Conservation (phyloP, 1,140 invertebrate genomes). For the Druon quercuslanigerum region DNA sequence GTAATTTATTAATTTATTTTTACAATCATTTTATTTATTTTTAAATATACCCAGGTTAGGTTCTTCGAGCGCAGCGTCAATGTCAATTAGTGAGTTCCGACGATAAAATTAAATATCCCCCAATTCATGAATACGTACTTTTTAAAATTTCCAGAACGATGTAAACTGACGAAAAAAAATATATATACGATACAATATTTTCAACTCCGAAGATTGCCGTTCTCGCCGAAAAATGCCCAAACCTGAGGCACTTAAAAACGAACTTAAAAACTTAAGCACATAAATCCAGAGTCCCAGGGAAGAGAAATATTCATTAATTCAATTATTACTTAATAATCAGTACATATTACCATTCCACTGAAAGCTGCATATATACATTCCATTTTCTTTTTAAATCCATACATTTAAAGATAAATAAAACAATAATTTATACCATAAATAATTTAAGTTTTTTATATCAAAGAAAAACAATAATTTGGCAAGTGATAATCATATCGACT, state of each 20-base stretch:
- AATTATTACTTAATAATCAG: neutral
- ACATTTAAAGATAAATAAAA: slow-evolving; percentile 23
- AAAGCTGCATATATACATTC: neutral
- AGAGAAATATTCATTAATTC: neutral
- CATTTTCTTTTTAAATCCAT: slow-evolving; percentile 6
- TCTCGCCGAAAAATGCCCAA: neutral
- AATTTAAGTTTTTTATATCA: neutral
- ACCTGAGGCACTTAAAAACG: neutral
- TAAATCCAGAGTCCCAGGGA: neutral
- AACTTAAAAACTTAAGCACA: neutral
- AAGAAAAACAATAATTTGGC: slow-evolving; percentile 2
- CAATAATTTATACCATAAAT: slow-evolving; percentile 6
- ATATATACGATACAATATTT: neutral
- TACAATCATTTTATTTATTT: neutral
- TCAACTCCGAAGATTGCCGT: neutral
- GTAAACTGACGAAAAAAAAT: neutral
- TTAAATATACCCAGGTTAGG: neutral
- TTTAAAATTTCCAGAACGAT: neutral
- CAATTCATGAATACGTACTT: neutral
- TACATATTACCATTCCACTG: neutral
- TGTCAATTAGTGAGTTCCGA: neutral
- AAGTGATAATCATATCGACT: slow-evolving; percentile 8
- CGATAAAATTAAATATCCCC: neutral
- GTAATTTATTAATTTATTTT: neutral
- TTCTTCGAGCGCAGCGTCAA: neutral